Conservation (phyloP, 2,888 invertebrate genomes). For the Andricus quercusramuli region DNA sequence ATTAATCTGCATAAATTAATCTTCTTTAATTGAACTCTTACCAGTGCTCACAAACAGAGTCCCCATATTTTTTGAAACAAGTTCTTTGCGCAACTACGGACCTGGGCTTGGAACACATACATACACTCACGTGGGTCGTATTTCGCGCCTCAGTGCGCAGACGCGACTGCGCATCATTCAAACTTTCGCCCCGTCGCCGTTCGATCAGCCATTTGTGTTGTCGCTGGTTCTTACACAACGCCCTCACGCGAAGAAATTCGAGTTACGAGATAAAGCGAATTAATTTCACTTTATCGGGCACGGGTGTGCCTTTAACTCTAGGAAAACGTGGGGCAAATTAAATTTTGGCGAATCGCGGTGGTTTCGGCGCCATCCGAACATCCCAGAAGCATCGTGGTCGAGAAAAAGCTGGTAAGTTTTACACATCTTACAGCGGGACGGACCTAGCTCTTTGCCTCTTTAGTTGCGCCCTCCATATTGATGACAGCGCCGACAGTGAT, state of each 20-base stretch:
- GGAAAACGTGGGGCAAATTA: constrained; percentile 33
- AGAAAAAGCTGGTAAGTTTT: constrained; percentile 56
- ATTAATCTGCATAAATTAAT: not conserved
- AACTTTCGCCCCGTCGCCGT: constrained; percentile 63
- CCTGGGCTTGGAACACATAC: not conserved
- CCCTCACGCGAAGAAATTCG: constrained; percentile 82
- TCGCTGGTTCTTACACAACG: constrained; percentile 79
- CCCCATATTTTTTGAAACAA: not conserved
- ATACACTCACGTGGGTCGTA: not conserved
- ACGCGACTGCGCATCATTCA: constrained; percentile 70
- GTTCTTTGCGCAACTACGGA: not conserved
- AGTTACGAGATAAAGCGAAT: constrained; percentile 77
- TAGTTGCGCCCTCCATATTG: constrained; percentile 80
- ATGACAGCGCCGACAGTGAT: constrained; percentile 86
- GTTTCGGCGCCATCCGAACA: constrained; percentile 43
- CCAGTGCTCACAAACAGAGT: not conserved
- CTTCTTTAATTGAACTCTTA: not conserved
- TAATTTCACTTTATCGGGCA: constrained; percentile 54
- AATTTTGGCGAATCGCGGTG: constrained; percentile 48
- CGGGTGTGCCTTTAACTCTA: not conserved
- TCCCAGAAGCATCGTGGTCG: constrained; percentile 5
- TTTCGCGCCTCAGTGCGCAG: constrained; percentile 61
- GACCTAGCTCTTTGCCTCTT: constrained; percentile 57
- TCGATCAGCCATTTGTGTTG: constrained; percentile 75
- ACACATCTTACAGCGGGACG: constrained; percentile 47